Evolutionary conservation across 2,113 vertebrate species (phyloP), one percentile per base, ranked within the genome.

Genomic region (Struthio camelus): DNA sequence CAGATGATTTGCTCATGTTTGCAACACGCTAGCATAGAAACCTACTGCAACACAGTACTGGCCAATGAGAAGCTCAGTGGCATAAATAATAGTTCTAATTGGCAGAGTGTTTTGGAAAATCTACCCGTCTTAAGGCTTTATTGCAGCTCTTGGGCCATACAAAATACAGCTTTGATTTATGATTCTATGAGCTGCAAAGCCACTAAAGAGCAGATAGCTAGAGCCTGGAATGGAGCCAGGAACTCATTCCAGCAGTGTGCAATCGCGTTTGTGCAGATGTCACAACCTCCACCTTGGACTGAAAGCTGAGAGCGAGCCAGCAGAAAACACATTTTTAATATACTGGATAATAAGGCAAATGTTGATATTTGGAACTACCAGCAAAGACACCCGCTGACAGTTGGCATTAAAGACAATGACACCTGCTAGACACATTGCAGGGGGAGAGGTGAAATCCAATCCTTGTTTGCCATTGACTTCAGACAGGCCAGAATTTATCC

Each of bases 271-370:
- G 44, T 58, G 36, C 76, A 94, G 82, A 94, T 80, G 32, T 89
- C 66, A 77, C 65, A 86, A 87, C 64, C 85, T 96, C 75, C 62
- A 87, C 67, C 78, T 93, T 85, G 36, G 54, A 66, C 78, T 83
- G n/a, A 85, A 96, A 71, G 27, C 28, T 85, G 70, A 51, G 40
- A n/a, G 40, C 84, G 48, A 91, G n/a, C 66, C 73, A 77, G 71
- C 28, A 93, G 51, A 96, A 95, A 95, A 92, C 77, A 75, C 32
- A 36, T 67, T 65, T 95, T 87, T 85, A 75, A 90, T 90, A 86
- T 42, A 69, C 34, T 91, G 44, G 72, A 75, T 83, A 89, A 83
- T 51, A 82, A 65, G 54, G 28, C 50, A 82, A 89, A 92, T 40
- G 42, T 53, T 85, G 11, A 69, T 87, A 61, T 69, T 91, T 94